These are phyloP conservation scores for Sterna hirundo DNA, from an alignment of 2,113 vertebrate species.

Conservation along the genomic window DNA sequence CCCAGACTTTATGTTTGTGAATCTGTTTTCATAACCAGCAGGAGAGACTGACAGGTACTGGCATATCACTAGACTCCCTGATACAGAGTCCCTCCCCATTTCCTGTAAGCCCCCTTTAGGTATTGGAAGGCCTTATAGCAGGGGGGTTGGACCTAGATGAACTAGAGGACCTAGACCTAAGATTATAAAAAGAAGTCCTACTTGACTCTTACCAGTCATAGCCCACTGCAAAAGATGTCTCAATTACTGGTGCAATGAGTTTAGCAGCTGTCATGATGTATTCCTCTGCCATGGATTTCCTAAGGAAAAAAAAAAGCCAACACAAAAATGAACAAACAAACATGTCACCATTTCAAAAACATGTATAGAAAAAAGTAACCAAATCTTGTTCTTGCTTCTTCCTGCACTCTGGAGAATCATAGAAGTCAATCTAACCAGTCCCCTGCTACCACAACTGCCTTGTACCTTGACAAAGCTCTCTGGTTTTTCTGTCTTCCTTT, in stretches of 20 bases:
- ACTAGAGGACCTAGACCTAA: too few relatives aligned
- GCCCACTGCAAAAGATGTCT: conserved; percentile 89
- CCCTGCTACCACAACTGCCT: background rate
- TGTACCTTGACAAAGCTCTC: background rate
- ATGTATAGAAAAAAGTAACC: background rate
- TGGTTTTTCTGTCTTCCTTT: background rate
- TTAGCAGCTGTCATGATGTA: conserved; percentile 97
- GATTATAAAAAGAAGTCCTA: background rate
- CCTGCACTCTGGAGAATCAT: background rate
- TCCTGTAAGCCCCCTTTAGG: too few relatives aligned
- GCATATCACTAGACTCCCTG: background rate
- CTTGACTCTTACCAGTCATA: conserved; percentile 88
- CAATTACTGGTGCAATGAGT: conserved; percentile 92
- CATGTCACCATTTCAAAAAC: background rate
- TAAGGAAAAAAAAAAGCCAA: conserved; percentile 41
- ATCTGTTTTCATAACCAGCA: background rate
- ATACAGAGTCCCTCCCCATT: too few relatives aligned
- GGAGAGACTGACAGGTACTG: background rate
- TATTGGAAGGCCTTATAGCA: background rate
- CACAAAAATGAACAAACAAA: background rate
- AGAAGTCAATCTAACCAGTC: background rate
- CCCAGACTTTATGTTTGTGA: background rate
- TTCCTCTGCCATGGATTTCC: conserved; percentile 91
- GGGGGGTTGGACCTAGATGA: background rate
- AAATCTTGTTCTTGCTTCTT: background rate